Conservation (phyloP, 2,888 invertebrate species). For the Charanyca ferruginea region DNA sequence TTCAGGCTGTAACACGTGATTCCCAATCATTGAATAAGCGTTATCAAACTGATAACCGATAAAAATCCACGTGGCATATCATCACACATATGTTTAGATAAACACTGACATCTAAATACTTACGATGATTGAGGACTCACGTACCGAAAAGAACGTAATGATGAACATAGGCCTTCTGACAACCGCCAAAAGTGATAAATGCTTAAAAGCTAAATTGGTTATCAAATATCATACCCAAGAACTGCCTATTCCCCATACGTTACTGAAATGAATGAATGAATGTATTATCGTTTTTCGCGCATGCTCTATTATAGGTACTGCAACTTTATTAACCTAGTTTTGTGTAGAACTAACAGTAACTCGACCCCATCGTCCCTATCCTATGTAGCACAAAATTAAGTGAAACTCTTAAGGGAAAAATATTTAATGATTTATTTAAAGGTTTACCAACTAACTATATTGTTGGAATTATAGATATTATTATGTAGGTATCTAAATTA, state of each 20-base stretch:
- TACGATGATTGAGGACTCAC: conserved; percentile 10
- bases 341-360: conserved; percentile 1
- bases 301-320: no score
- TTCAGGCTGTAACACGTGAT: background rate
- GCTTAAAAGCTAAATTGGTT: background rate
- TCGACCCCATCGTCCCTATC: no score
- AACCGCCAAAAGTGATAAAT: background rate
- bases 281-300: no score
- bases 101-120: conserved; percentile 22
- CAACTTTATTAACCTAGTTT: background rate
- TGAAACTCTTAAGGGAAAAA: conserved; percentile 12
- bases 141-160: background rate
- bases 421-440: background rate
- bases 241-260: no score
- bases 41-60: conserved; percentile 36
- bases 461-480: no score
- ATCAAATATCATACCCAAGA: no score
- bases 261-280: no score
- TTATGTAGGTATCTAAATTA: no score
- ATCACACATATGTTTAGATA: conserved; percentile 26
- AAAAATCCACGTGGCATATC: conserved; percentile 29
- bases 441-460: no score
- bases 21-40: conserved; percentile 15
- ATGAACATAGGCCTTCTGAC: background rate
- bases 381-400: background rate